These are phyloP conservation scores for Amphipyra berbera DNA, from an alignment of 2,888 invertebrate species.

Conservation along the genomic window DNA sequence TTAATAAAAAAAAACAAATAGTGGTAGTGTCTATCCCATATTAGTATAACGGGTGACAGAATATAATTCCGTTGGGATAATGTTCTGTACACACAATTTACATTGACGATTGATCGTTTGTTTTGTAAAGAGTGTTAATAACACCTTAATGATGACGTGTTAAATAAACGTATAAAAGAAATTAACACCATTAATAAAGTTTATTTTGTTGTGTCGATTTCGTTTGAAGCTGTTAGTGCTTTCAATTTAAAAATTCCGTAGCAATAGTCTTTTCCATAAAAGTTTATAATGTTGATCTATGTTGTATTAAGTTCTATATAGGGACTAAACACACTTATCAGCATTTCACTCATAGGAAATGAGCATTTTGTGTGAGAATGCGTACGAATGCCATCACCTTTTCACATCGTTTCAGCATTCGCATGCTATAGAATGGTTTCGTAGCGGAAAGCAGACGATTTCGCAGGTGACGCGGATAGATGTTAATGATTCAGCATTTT, in stretches of 20 bases:
- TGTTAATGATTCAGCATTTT: no score
- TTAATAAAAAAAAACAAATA: conserved; percentile 79
- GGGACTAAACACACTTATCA: no score
- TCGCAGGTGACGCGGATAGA: no score
- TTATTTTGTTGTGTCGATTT: conserved; percentile 19
- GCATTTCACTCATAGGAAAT: no score
- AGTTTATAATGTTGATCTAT: neutral
- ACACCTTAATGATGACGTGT: conserved; percentile 26
- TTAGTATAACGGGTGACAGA: conserved; percentile 73
- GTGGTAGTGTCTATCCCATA: conserved; percentile 62
- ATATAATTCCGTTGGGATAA: conserved; percentile 63
- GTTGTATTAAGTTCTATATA: no score
- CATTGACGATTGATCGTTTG: conserved; percentile 46
- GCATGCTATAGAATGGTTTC: no score
- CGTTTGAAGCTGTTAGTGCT: conserved; percentile 4
- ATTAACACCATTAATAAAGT: conserved; percentile 23
- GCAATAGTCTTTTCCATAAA: no score
- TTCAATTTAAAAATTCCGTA: neutral
- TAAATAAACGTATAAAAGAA: conserved; percentile 12
- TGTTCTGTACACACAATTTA: conserved; percentile 64
- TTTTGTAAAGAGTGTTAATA: conserved; percentile 36
- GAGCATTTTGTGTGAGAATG: no score
- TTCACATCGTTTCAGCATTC: no score
- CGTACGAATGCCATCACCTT: no score
- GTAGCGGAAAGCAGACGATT: no score